A percentile compares a stretch with the other conserved stretches of the same genome.
Conservation (phyloP, 1,140 invertebrate genomes). For the Choristoneura fumiferana region DNA sequence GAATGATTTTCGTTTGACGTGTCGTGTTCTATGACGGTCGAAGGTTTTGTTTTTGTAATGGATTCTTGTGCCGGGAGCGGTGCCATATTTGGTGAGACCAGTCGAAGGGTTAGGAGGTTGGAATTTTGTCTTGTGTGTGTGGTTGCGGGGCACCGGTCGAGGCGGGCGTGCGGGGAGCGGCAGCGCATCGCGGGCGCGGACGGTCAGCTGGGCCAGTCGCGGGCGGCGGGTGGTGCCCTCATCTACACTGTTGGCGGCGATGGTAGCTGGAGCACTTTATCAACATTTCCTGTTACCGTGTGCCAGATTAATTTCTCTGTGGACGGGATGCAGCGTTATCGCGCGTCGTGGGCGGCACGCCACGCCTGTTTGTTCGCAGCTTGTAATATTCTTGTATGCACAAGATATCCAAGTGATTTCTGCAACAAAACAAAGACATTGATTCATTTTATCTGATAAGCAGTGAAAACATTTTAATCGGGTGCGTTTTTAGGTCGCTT, state of each 20-base stretch:
- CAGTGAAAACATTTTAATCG: constrained; percentile 15
- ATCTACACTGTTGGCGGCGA: constrained; percentile 30
- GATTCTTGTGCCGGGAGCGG: background rate
- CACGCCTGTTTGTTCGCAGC: constrained; percentile 57
- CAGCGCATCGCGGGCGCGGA: constrained; percentile 52
- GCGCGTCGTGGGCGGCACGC: constrained; percentile 55
- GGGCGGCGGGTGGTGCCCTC: constrained; percentile 22
- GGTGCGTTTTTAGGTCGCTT: background rate
- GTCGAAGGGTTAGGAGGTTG: background rate
- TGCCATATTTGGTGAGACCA: constrained; percentile 11
- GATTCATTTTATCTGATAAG: constrained; percentile 40
- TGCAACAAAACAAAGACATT: constrained; percentile 66
- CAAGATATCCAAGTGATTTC: constrained; percentile 70
- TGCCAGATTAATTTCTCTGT: constrained; percentile 69
- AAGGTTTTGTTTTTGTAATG: background rate
- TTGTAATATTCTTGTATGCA: constrained; percentile 71
- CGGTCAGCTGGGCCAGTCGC: background rate
- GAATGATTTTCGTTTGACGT: constrained; percentile 51
- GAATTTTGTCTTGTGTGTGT: constrained; percentile 7
- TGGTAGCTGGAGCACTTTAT: constrained; percentile 50
- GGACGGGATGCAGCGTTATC: constrained; percentile 65
- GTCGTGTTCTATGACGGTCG: constrained; percentile 31
- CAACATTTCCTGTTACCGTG: constrained; percentile 65
- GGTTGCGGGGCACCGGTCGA: background rate
- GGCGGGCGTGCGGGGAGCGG: background rate